These are phyloP conservation scores for Drosophila tripunctata DNA, from an alignment of 2,888 invertebrate species.

Conservation along the genomic window DNA sequence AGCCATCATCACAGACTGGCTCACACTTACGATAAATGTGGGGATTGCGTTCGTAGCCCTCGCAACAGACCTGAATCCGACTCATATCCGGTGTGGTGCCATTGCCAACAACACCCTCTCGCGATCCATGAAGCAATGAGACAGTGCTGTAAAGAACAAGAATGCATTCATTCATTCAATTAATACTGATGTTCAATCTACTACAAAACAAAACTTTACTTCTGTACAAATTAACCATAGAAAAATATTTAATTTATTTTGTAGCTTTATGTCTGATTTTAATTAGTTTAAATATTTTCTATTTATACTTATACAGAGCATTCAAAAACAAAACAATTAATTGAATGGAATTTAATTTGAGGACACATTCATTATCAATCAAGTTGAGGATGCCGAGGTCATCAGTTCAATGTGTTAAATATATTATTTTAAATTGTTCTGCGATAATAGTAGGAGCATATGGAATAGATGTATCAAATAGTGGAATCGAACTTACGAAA, in stretches of 20 bases:
- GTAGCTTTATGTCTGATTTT: slow-evolving; percentile 10
- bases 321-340: slow-evolving; percentile 2
- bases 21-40: slow-evolving; percentile 79
- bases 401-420: slow-evolving; percentile 58
- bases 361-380: slow-evolving; percentile 65
- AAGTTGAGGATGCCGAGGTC: slow-evolving; percentile 69
- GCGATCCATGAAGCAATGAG: slow-evolving; percentile 72
- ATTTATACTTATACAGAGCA: too few relatives aligned
- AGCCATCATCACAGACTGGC: slow-evolving; percentile 84
- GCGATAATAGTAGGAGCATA: slow-evolving; percentile 34
- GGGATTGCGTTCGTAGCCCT: slow-evolving; percentile 86
- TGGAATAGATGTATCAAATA: background rate
- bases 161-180: too few relatives aligned
- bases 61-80: slow-evolving; percentile 89
- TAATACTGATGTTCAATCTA: too few relatives aligned
- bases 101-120: slow-evolving; percentile 74
- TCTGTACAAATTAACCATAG: too few relatives aligned
- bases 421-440: slow-evolving; percentile 42
- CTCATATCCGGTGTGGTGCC: slow-evolving; percentile 87
- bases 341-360: slow-evolving; percentile 22
- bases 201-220: too few relatives aligned
- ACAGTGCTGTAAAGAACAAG: slow-evolving; percentile 70
- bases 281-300: background rate
- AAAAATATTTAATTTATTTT: too few relatives aligned
- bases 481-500: slow-evolving; percentile 81